A percentile compares a stretch with the other conserved stretches of the same genome.
Conservation (phyloP, 1,140 invertebrate species). For the Lethrus apterus region DNA sequence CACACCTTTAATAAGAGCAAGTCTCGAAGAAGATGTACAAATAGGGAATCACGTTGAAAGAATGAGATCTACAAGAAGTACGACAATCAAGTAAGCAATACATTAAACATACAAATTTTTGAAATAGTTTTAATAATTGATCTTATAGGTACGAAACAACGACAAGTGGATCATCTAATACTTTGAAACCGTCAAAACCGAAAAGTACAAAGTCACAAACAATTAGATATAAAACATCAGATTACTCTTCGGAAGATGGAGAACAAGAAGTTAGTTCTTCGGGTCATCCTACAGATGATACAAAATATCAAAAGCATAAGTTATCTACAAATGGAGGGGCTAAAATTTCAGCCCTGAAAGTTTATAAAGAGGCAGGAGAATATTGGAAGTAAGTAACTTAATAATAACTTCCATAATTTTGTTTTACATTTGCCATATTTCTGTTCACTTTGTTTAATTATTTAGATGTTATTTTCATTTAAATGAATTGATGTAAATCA, state of each 20-base stretch:
- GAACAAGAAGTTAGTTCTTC: conserved; percentile 2
- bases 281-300: conserved; percentile 5
- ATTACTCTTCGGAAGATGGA: conserved; percentile 10
- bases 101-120: background rate
- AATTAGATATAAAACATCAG: background rate
- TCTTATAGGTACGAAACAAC: background rate
- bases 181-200: background rate
- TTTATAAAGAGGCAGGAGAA: conserved; percentile 12
- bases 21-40: background rate
- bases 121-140: background rate
- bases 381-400: conserved; percentile 15
- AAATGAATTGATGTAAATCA: too few relatives aligned
- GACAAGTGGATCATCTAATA: background rate
- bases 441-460: too few relatives aligned
- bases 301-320: conserved; percentile 1
- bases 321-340: background rate
- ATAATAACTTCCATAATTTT: too few relatives aligned
- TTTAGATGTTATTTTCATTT: too few relatives aligned
- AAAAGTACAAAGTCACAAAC: background rate
- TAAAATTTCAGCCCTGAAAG: conserved; percentile 4
- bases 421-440: too few relatives aligned
- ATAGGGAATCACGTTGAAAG: conserved; percentile 6
- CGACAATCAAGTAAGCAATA: conserved; percentile 5
- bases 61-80: conserved; percentile 1
- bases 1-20: background rate